A percentile compares a stretch with the other conserved stretches of the same genome.
phyloP scores from a whole-genome alignment of 2,113 vertebrate genomes.

The Prolemur simus region DNA sequence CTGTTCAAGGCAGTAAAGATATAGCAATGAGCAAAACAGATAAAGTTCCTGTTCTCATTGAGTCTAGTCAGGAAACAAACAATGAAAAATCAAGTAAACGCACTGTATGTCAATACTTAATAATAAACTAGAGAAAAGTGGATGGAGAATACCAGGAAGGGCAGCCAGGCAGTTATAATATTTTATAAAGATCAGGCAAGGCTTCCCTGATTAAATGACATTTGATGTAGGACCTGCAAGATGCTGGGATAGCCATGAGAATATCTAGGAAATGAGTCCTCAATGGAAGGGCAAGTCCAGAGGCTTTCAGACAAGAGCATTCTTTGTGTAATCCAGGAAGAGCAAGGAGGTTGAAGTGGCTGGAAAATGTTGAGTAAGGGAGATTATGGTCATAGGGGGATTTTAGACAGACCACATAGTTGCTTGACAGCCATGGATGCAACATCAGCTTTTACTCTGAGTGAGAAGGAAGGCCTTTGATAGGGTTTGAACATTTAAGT shows the following conservation, averaged over 20 bases:
- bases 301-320: neutral
- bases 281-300: neutral
- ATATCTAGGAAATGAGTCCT: neutral
- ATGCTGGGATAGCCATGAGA: neutral
- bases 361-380: neutral
- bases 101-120: neutral
- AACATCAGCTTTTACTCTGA: neutral
- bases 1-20: neutral
- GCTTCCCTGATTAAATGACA: neutral
- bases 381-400: too few relatives aligned
- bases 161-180: neutral
- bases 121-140: neutral
- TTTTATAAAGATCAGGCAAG: neutral
- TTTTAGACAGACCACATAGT: neutral
- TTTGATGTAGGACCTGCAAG: neutral
- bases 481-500: neutral
- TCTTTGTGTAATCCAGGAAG: neutral
- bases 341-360: neutral
- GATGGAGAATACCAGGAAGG: neutral
- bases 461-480: neutral
- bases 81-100: neutral
- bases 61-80: neutral
- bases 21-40: neutral
- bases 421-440: neutral
- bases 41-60: neutral